Evolutionary conservation across 2,113 vertebrate species (phyloP), one percentile per base, ranked within the genome.

Genomic region (Ochotona princeps): DNA sequence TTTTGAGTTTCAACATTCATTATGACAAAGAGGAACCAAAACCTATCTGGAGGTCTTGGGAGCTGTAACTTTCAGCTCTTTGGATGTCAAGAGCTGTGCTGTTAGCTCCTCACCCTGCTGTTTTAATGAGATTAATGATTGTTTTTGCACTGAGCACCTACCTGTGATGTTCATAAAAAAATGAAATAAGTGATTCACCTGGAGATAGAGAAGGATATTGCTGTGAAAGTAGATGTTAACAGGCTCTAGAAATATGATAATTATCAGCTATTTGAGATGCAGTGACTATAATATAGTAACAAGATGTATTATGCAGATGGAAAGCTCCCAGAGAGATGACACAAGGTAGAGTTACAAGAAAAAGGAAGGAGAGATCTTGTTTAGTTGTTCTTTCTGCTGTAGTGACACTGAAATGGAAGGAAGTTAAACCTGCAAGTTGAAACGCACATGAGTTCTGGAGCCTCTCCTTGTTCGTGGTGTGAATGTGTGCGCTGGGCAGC

Each of bases 201-300:
- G 82, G 93, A 97, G 96, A 90, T 54, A 70, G 82, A 84, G 79
- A 95, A 92, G 85, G 95, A 44, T 82, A 93, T 78, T 82, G 69
- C 74, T 23, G 12, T 94, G 91, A 92, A 96, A 97, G 91, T 91
- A 35, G 70, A 97, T 97, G 91, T 86, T 96, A 96, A 94, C 78
- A 90, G 90, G 83, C 94, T 95, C 94, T 92, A 96, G 97, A 97
- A 98, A 97, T 96, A 92, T 72, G 80, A 85, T 97, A 12, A 49
- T 97, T 97, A 97, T 84, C 70, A 97, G 84, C 89, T 97, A 26
- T 93, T 97, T 97, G 95, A 96, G 91, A 97, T 97, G 92, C 92
- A 65, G 90, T 70, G 32, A 78, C 89, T 96, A 72, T 94, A 92
- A 81, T 88, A 83, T 89, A 94, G 89, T 97, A 97, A 96, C 51